Base-by-base conservation (phyloP, 2,888 invertebrate species). In the Morpho helenor region DNA sequence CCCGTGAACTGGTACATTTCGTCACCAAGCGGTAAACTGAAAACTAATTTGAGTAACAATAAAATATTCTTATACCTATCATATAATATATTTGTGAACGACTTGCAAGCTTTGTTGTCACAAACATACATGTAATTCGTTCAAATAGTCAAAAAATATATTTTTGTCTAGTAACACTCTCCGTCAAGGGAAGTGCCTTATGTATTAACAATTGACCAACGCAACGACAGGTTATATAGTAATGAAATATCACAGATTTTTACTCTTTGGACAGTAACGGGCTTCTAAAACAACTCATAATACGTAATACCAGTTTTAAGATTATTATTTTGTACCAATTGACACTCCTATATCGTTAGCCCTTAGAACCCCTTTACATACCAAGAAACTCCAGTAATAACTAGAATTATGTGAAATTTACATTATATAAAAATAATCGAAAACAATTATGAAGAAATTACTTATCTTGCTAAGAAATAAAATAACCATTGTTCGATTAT, bases 141-240 rank as follows among this genome's bases (percentile, higher is more conserved):
- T 87, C 88, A 88, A 86, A 85, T 87, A 84, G 88, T 91, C 90
- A 90, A 91, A 91, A 91, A 91, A 91, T 91, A 91, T 91, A 91
- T 86, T 87, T 86, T 89, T 84, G 88, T 89, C 82, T 87, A 84
- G 78, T 77, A 70, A 81, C 87, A 87, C 81, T 76, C 79, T 80
- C 80, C 83, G 68, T 71, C 74, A 68, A 70, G 71, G 80, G 80
- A 81, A 82, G 84, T 82, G 85, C 76, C 79, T 82, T 87, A 86
- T 84, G 85, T 77, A 84, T 83, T 84, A 87, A 89, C 88, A 91
- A 91, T 91, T 91, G 91, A 91, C 91, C 80, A 91, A 89, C 87
- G 84, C 84, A 91, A 88, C 82, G 88, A 87, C 82, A 87, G 88
- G 84, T 83, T 86, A 84, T 31, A 31, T 79, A 86, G 81, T 87